A percentile compares a stretch with the other conserved stretches of the same genome.
These are phyloP conservation scores for Indicator maculatus DNA, from an alignment of 2,113 vertebrate genomes.

Conservation along the genomic window DNA sequence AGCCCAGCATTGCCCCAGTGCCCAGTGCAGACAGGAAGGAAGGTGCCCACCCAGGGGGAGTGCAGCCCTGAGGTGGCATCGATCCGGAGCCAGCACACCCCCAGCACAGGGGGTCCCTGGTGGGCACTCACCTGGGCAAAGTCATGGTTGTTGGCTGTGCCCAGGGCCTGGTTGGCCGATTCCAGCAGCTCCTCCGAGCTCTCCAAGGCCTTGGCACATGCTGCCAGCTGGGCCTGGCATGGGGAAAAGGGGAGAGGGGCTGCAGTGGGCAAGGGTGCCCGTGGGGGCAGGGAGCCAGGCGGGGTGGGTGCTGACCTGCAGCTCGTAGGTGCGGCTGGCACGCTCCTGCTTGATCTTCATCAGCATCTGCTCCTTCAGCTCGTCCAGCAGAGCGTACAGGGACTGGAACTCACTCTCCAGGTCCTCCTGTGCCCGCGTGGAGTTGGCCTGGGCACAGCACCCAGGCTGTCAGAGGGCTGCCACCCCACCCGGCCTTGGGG, in stretches of 20 bases:
- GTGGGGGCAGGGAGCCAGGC: fast-evolving
- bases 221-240: slow-evolving; percentile 86
- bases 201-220: slow-evolving; percentile 92
- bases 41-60: background rate
- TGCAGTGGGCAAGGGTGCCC: background rate
- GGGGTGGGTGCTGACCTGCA: slow-evolving; percentile 75
- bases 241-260: background rate
- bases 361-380: slow-evolving; percentile 91
- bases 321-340: slow-evolving; percentile 89
- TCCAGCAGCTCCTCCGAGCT: slow-evolving; percentile 95
- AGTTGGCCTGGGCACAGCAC: slow-evolving; percentile 78
- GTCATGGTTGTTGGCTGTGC: slow-evolving; percentile 79
- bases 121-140: slow-evolving; percentile 83
- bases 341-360: slow-evolving; percentile 94
- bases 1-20: background rate
- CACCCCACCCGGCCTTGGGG: background rate
- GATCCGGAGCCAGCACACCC: fast-evolving
- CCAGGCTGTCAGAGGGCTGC: background rate
- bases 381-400: slow-evolving; percentile 84
- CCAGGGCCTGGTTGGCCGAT: slow-evolving; percentile 90
- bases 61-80: background rate
- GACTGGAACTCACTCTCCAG: slow-evolving; percentile 88
- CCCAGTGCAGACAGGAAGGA: background rate
- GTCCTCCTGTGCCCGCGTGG: slow-evolving; percentile 85
- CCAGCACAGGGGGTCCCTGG: fast-evolving